Percentiles rank a stretch among this genome's conserved stretches.
These are phyloP conservation scores for Pocillopora grandis DNA, from an alignment of 92 coral and sea anemone species.

Conservation along the genomic window DNA sequence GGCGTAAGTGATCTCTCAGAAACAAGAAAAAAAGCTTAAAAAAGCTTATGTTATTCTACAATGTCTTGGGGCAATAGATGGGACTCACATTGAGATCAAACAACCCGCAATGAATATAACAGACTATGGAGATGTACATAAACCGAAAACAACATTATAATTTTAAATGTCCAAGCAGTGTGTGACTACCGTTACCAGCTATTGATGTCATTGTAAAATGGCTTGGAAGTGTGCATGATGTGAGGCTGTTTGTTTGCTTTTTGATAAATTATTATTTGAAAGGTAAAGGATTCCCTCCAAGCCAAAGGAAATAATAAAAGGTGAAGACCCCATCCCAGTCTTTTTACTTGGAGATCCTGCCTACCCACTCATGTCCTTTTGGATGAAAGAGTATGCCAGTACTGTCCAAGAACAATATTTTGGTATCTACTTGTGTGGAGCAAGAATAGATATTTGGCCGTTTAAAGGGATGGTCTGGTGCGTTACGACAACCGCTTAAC, in stretches of 20 bases:
- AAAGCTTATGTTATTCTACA: too few relatives aligned
- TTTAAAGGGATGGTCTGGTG: conserved; percentile 60
- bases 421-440: conserved; percentile 60
- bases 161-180: too few relatives aligned
- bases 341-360: conserved; percentile 31
- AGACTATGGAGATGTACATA: too few relatives aligned
- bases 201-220: too few relatives aligned
- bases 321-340: conserved; percentile 44
- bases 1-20: too few relatives aligned
- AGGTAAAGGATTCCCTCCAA: conserved; percentile 18
- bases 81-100: too few relatives aligned
- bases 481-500: conserved; percentile 52
- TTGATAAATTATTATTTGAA: neutral
- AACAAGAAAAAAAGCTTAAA: too few relatives aligned
- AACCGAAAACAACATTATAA: too few relatives aligned
- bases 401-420: conserved; percentile 63
- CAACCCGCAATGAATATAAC: too few relatives aligned
- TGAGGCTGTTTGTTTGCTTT: conserved; percentile 33
- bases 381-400: conserved; percentile 67
- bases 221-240: conserved; percentile 50
- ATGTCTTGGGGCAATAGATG: too few relatives aligned
- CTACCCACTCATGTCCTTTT: conserved; percentile 46
- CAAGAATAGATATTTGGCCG: conserved; percentile 66
- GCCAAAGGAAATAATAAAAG: conserved; percentile 23
- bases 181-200: conserved; percentile 36